Evolutionary conservation across 2,888 invertebrate species (phyloP), one percentile per base, ranked within the genome.

Genomic region (Amiota mariae): DNA sequence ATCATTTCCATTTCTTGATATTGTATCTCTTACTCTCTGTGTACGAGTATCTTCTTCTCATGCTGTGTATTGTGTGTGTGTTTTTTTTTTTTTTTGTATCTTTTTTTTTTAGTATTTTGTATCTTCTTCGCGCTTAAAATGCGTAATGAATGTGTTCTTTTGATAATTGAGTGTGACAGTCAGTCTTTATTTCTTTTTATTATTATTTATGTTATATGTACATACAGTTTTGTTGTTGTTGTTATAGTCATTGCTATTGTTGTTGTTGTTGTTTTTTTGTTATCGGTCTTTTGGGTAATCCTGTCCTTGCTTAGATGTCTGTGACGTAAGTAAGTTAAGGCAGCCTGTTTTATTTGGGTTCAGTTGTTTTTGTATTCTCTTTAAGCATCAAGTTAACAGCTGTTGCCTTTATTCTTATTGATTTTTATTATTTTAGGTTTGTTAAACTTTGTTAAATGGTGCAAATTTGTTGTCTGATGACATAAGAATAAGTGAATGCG

Each of bases 161-260:
- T 72, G 59, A 72, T 75, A 81, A 81, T 79, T 78, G 78, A 78
- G 77, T 75, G 78, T 80, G 75, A n/a, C n/a, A 75, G 63, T 12
- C 49, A 57, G 63, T 46, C 72, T 48, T 57, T 20, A n/a, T 63
- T 59, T 71, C 73, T 56, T 66, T 49, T 51, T 66, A 48, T 46
- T 56, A 66, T 15, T 71, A 75, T 51, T 59, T 68, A 51, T 18
- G 11, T 15, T 56, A 11, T 49, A 70, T 51, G n/a, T 2, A 70
- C 46, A 24, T 51, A 11, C 36, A 18, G 11, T 46, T 15, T 66
- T 15, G 46, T 49, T 13, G 56, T 13, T 20, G 20, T 24, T n/a
- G 56, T 36, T 70, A n/a, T 59, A 48, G 13, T 18, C 18, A 13
- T 18, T 66, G n/a, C 57, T 72, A 70, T 72, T 73, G 72, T 13